Conservation (phyloP, 1,140 invertebrate genomes). For the Lycorma delicatula region DNA sequence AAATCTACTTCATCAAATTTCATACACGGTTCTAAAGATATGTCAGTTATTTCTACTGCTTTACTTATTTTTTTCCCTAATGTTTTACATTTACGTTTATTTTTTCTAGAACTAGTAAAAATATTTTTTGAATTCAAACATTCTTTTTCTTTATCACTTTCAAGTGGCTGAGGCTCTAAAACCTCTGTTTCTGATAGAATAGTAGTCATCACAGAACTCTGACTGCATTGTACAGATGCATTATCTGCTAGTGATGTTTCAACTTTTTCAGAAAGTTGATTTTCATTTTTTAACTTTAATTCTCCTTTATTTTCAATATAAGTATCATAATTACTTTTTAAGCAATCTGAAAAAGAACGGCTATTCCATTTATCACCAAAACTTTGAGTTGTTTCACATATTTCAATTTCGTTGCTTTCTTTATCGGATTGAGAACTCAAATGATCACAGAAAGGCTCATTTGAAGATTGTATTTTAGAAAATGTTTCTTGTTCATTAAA, state of each 20-base stretch:
- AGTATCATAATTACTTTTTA: background rate
- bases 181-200: too few species aligned
- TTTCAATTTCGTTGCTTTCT: background rate
- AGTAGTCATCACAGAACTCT: too few species aligned
- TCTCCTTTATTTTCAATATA: background rate
- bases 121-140: too few species aligned
- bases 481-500: too few species aligned
- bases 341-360: background rate
- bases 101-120: background rate
- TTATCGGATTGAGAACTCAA: too few species aligned
- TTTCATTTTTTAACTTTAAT: too few species aligned
- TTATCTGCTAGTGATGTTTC: too few species aligned
- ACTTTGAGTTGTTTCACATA: background rate
- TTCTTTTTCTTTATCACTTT: too few species aligned
- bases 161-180: too few species aligned
- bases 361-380: background rate
- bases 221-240: too few species aligned
- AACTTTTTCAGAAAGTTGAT: conserved; percentile 9
- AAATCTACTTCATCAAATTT: background rate
- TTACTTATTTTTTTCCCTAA: background rate
- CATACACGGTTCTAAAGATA: background rate
- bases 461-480: too few species aligned
- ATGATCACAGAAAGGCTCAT: too few species aligned
- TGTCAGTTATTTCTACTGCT: background rate
- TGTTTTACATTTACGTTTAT: background rate